Percentiles rank a stretch among this genome's conserved stretches.
Evolutionary conservation across 2,113 vertebrate species (phyloP).

Genomic region (Pholis gunnellus): DNA sequence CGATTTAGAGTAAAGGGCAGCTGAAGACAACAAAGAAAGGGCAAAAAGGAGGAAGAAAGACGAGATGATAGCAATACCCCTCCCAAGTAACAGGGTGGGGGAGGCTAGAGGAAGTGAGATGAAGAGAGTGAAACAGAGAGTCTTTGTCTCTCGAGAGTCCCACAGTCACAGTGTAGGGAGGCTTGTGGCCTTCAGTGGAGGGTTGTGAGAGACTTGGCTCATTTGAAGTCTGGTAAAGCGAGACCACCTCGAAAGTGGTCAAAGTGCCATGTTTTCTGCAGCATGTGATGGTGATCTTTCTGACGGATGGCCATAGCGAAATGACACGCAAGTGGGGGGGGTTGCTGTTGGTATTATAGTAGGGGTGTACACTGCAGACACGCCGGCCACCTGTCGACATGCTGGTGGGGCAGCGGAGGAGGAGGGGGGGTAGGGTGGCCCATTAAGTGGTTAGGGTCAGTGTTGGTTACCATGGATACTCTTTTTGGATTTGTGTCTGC

Average conservation of each 20-base stretch:
- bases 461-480: constrained; percentile 69
- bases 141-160: constrained; percentile 34
- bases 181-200: not conserved
- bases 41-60: not conserved
- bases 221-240: not conserved
- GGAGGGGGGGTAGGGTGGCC: constrained; percentile 34
- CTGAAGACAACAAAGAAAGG: constrained; percentile 35
- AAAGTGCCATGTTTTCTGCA: not conserved
- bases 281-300: not conserved
- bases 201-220: constrained; percentile 3
- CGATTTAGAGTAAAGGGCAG: constrained; percentile 47
- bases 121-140: constrained; percentile 26
- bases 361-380: constrained; percentile 45
- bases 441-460: constrained; percentile 63
- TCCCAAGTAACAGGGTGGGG: constrained; percentile 11
- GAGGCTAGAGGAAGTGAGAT: constrained; percentile 24
- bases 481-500: constrained; percentile 59
- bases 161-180: not conserved
- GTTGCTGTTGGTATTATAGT: constrained; percentile 49
- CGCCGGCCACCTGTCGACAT: constrained; percentile 68
- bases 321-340: constrained; percentile 20
- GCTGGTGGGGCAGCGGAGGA: constrained; percentile 47
- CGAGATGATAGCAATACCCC: constrained; percentile 11
- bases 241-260: not conserved
- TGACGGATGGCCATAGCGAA: not conserved